phyloP scores from a whole-genome alignment of 2,113 vertebrate genomes.

The Cynocephalus volans region DNA sequence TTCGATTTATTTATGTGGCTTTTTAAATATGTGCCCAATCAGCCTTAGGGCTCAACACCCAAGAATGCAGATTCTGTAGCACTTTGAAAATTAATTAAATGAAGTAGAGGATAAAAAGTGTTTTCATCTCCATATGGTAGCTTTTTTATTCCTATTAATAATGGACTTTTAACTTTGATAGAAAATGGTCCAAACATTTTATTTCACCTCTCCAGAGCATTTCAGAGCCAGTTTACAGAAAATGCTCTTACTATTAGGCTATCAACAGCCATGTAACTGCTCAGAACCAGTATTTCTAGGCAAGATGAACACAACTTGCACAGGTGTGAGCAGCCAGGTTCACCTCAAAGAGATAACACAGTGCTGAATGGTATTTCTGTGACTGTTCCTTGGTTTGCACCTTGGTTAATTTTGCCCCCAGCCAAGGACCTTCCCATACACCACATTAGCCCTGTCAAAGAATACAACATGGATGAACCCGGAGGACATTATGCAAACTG shows the following conservation, averaged over 20 bases:
- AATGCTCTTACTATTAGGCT: background rate
- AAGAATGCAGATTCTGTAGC: conserved; percentile 62
- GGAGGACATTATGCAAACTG: background rate
- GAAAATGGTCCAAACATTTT: conserved; percentile 12
- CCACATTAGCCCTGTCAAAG: background rate
- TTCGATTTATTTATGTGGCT: conserved; percentile 61
- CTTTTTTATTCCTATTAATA: conserved; percentile 51
- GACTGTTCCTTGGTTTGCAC: background rate
- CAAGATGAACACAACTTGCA: background rate
- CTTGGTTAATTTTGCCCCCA: conserved; percentile 2
- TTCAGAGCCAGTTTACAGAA: background rate
- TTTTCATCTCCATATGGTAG: conserved; percentile 39
- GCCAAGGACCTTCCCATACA: background rate
- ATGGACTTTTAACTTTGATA: conserved; percentile 59
- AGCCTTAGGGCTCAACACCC: conserved; percentile 38
- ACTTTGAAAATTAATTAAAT: conserved; percentile 71
- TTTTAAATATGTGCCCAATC: conserved; percentile 22
- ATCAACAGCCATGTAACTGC: background rate
- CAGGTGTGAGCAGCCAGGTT: background rate
- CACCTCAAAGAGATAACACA: background rate
- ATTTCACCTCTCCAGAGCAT: background rate
- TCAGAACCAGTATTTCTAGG: background rate
- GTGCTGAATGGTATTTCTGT: background rate
- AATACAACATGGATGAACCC: background rate
- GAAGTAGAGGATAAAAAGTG: conserved; percentile 59